Base-by-base conservation (phyloP, 2,797 vertebrate genomes). In the Galaxias olidus region DNA sequence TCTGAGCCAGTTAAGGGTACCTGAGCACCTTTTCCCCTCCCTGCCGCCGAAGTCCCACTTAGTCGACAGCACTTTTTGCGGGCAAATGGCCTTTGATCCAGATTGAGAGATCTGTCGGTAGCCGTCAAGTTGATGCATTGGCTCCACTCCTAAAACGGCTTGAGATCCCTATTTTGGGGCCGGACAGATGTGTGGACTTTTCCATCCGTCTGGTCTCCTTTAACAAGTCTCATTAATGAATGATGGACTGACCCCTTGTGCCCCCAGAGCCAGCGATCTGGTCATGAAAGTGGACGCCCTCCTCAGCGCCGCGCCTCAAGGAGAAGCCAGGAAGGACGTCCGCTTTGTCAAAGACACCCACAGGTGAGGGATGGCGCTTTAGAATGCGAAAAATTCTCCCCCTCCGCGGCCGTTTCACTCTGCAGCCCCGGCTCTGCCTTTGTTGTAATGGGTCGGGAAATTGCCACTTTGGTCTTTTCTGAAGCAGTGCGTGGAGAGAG, bases 281-380 rank as follows among this genome's bases (percentile, higher is more conserved):
- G 77, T 98, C 72, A 98, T 99, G 98, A 97, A 96, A 90, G 88
- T 96, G 54, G 95, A 96, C 75, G 93, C 94, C 12, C 91, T 99
- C 4, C 78, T 98, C 49, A 91, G 91, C 0, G 94, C 95, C 57
- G 90, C 93, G 74, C 93, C 93, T 63, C 92, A 93, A 83, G 92
- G 75, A 73, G 92, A 93, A 49, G 65, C 84, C 73, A 92, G 95
- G 63, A 93, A 90, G 76, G 90, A 95, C 19, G 59, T 94, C 76
- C 79, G 79, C 47, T 91, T 98, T 72, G 61, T 87, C 67, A 93
- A 92, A 89, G 92, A 95, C 58, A 87, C 86, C 63, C 89, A 94
- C 85, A 98, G 98, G 98, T 99, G 82, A 59, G 73, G 0, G 53
- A 10, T 9, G 4, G 15, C 66, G 41, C 18, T 66, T 43, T 60